These are phyloP conservation scores for Xanthia icteritia DNA, from an alignment of 2,888 invertebrate genomes.

Conservation along the genomic window DNA sequence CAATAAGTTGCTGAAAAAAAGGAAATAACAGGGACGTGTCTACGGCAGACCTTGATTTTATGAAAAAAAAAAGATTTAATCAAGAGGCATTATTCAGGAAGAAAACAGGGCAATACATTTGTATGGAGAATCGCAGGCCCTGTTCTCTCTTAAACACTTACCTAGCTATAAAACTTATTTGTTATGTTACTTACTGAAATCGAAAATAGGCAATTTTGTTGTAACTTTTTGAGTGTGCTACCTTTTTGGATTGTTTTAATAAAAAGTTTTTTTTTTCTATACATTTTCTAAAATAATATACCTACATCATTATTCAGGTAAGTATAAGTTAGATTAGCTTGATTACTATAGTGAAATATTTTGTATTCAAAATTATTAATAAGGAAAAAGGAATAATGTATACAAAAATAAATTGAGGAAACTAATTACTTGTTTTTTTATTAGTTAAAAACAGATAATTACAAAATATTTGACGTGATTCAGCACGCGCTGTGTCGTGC, in stretches of 20 bases:
- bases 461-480: conserved; percentile 39
- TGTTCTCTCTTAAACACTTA: conserved; percentile 1
- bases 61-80: too few relatives aligned
- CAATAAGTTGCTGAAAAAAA: too few relatives aligned
- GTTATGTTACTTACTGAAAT: background rate
- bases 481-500: conserved; percentile 43
- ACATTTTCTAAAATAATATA: background rate
- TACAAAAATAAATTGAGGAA: conserved; percentile 43
- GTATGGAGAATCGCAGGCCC: too few relatives aligned
- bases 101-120: too few relatives aligned
- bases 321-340: background rate
- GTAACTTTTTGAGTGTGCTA: background rate
- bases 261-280: background rate
- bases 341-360: background rate
- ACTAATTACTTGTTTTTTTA: conserved; percentile 1
- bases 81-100: too few relatives aligned
- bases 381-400: conserved; percentile 19
- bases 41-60: too few relatives aligned
- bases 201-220: background rate
- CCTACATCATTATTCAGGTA: too few relatives aligned
- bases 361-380: background rate
- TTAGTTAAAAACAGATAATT: conserved; percentile 15
- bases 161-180: background rate
- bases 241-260: background rate
- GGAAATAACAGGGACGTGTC: too few relatives aligned